Conservation (phyloP, 1,140 invertebrate genomes). For the Meteorus sp. region DNA sequence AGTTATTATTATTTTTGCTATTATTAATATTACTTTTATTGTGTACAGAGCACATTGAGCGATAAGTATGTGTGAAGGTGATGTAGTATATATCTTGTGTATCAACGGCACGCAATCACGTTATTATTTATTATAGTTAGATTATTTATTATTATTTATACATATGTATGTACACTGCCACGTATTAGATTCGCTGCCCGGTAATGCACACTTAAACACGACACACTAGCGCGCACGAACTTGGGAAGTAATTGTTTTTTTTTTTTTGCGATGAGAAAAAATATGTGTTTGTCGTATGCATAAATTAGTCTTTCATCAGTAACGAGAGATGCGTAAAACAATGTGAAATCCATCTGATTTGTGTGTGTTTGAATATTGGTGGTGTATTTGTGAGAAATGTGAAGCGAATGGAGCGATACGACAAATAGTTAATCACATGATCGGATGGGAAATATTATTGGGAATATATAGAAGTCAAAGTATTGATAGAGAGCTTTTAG, state of each 20-base stretch:
- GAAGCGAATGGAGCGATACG: too few species aligned
- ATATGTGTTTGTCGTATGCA: too few species aligned
- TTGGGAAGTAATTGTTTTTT: too few species aligned
- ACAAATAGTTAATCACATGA: neutral
- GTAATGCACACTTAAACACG: too few species aligned
- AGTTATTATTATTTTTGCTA: neutral
- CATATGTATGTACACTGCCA: too few species aligned
- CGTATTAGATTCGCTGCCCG: too few species aligned
- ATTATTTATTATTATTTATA: neutral
- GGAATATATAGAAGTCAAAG: neutral
- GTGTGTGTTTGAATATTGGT: too few species aligned
- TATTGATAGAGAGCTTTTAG: neutral
- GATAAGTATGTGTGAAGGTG: neutral
- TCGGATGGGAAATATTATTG: neutral
- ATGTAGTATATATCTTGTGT: slow-evolving; percentile 2
- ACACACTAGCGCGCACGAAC: too few species aligned
- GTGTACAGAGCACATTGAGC: slow-evolving; percentile 1
- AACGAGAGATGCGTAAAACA: too few species aligned
- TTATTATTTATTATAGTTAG: slow-evolving; percentile 7
- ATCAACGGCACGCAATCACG: neutral
- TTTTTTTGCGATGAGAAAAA: too few species aligned
- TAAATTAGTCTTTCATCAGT: too few species aligned
- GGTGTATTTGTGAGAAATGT: neutral
- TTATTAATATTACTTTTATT: slow-evolving; percentile 8
- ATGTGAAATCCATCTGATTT: too few species aligned